Conservation (phyloP, 2,888 invertebrate genomes). For the Eupithecia inturbata region DNA sequence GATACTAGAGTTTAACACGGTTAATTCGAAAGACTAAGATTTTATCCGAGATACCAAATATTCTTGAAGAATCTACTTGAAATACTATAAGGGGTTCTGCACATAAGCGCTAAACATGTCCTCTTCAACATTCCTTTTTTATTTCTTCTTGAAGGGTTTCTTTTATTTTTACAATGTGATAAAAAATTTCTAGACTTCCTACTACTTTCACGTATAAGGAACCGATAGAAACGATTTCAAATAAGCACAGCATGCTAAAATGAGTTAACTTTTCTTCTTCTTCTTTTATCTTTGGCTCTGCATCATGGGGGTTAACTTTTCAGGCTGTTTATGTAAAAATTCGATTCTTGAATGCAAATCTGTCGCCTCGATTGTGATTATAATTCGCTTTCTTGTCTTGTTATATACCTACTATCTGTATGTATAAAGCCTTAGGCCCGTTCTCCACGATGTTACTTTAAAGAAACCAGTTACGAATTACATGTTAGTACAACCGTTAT, state of each 20-base stretch:
- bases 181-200: background rate
- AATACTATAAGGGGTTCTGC: background rate
- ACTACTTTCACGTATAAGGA: background rate
- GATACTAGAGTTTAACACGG: background rate
- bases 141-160: background rate
- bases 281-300: too few relatives aligned
- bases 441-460: background rate
- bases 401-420: background rate
- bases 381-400: background rate
- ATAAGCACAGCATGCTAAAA: background rate
- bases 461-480: too few relatives aligned
- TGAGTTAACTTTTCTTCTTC: too few relatives aligned
- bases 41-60: background rate
- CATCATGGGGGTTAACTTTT: too few relatives aligned
- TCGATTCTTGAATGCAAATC: background rate
- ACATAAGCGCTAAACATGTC: background rate
- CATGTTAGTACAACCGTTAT: too few relatives aligned
- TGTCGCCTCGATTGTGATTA: background rate
- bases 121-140: background rate
- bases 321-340: background rate
- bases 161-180: background rate
- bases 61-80: too few relatives aligned
- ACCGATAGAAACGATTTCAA: background rate
- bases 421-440: background rate
- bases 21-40: background rate